Conservation (phyloP, 2,888 invertebrate species). For the Dryobotodes eremita region DNA sequence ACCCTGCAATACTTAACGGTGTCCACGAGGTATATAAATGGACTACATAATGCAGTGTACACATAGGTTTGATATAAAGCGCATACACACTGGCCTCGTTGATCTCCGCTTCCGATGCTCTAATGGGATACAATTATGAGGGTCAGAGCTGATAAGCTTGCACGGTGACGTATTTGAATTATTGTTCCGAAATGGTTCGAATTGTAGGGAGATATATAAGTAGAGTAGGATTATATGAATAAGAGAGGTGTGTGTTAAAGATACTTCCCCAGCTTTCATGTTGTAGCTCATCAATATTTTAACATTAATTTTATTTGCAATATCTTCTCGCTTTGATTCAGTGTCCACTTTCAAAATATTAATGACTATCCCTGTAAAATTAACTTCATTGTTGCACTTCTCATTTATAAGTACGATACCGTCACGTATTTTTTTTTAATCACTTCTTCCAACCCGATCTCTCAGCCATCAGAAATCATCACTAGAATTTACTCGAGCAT, state of each 20-base stretch:
- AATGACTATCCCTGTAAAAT: background rate
- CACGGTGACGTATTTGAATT: conserved; percentile 52
- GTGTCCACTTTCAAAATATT: background rate
- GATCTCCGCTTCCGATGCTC: conserved; percentile 71
- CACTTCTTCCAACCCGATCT: background rate
- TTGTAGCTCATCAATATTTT: too few relatives aligned
- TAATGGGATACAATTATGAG: conserved; percentile 67
- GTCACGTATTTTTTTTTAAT: background rate
- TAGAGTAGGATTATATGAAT: too few relatives aligned
- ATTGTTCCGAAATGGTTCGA: conserved; percentile 24
- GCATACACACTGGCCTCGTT: conserved; percentile 68
- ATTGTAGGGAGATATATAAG: too few relatives aligned
- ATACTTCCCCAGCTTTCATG: too few relatives aligned
- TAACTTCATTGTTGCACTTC: background rate
- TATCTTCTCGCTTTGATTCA: background rate
- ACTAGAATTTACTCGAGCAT: conserved; percentile 22
- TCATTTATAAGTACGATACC: background rate
- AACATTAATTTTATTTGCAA: background rate
- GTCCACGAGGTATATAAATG: conserved; percentile 57
- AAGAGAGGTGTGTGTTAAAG: too few relatives aligned
- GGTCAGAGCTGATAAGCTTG: conserved; percentile 73
- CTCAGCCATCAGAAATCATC: conserved; percentile 22
- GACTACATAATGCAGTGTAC: conserved; percentile 55
- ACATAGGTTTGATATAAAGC: conserved; percentile 56
- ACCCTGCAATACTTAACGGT: conserved; percentile 43